Evolutionary conservation across 2,888 invertebrate species (phyloP).

Genomic region (Drosophila mimica): DNA sequence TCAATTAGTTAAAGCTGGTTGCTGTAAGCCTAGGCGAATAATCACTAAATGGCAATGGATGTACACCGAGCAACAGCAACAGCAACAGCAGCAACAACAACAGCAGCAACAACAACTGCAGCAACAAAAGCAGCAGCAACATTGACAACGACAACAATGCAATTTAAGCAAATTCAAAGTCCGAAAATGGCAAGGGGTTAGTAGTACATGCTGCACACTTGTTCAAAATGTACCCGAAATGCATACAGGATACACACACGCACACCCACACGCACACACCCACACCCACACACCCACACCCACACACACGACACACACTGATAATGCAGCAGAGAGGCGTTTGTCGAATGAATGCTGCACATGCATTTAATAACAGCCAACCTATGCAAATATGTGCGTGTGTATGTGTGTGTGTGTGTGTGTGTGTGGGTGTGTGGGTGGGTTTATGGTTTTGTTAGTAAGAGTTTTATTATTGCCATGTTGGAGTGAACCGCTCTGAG

Average conservation of each 20-base stretch:
- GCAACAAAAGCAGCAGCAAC: constrained; percentile 17
- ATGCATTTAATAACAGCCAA: constrained; percentile 69
- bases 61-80: constrained; percentile 21
- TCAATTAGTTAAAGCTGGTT: constrained; percentile 71
- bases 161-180: constrained; percentile 74
- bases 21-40: constrained; percentile 57
- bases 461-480: constrained; percentile 43
- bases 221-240: constrained; percentile 61
- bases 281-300: constrained; percentile 3
- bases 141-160: constrained; percentile 64
- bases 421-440: constrained; percentile 3
- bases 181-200: constrained; percentile 72
- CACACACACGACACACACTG: constrained; percentile 12
- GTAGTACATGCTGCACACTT: constrained; percentile 60
- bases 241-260: constrained; percentile 48
- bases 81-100: neutral
- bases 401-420: constrained; percentile 4
- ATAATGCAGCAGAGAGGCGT: constrained; percentile 14
- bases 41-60: constrained; percentile 52
- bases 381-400: constrained; percentile 15
- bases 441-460: constrained; percentile 15
- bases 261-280: constrained; percentile 21
- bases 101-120: constrained; percentile 18
- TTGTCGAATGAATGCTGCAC: constrained; percentile 44
- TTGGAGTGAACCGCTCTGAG: constrained; percentile 27